A percentile compares a stretch with the other conserved stretches of the same genome.
phyloP scores from a whole-genome alignment of 37 sponge, comb jelly and placozoan genomes.

The Trichoplax adhaerens region DNA sequence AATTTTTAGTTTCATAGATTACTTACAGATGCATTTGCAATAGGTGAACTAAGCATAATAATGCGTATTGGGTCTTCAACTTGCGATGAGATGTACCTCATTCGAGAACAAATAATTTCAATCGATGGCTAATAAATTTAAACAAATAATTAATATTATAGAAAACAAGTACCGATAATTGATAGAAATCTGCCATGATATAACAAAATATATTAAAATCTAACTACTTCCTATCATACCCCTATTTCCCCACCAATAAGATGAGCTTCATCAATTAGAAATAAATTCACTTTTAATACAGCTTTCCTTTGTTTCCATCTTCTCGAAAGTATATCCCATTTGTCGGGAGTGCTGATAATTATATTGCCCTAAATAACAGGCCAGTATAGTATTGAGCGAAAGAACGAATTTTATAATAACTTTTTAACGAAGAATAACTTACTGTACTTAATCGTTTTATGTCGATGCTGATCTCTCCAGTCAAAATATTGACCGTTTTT shows the following conservation, averaged over 20 bases:
- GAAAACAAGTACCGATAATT: too few relatives aligned
- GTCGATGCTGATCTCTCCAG: slow-evolving; percentile 91
- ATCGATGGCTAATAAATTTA: slow-evolving; percentile 40
- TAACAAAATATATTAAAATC: too few relatives aligned
- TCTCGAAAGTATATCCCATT: slow-evolving; percentile 93
- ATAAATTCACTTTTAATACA: slow-evolving; percentile 85
- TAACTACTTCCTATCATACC: slow-evolving; percentile 15
- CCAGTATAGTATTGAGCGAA: neutral
- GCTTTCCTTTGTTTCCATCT: slow-evolving; percentile 99
- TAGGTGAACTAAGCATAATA: slow-evolving; percentile 77
- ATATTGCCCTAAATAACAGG: slow-evolving; percentile 44
- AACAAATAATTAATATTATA: too few relatives aligned
- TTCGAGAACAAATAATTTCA: slow-evolving; percentile 90
- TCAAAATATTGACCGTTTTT: slow-evolving; percentile 72
- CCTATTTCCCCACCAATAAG: slow-evolving; percentile 91
- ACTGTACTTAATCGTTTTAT: slow-evolving; percentile 72
- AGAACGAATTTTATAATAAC: neutral
- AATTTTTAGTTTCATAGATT: slow-evolving; percentile 18
- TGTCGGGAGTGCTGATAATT: slow-evolving; percentile 79
- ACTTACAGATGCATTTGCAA: slow-evolving; percentile 55
- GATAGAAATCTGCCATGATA: too few relatives aligned
- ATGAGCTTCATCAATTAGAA: slow-evolving; percentile 86
- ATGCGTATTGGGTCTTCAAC: slow-evolving; percentile 80
- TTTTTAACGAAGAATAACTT: neutral
- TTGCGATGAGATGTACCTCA: slow-evolving; percentile 93